Evolutionary conservation across 2,113 vertebrate species (phyloP).

Genomic region (Spea bombifrons): DNA sequence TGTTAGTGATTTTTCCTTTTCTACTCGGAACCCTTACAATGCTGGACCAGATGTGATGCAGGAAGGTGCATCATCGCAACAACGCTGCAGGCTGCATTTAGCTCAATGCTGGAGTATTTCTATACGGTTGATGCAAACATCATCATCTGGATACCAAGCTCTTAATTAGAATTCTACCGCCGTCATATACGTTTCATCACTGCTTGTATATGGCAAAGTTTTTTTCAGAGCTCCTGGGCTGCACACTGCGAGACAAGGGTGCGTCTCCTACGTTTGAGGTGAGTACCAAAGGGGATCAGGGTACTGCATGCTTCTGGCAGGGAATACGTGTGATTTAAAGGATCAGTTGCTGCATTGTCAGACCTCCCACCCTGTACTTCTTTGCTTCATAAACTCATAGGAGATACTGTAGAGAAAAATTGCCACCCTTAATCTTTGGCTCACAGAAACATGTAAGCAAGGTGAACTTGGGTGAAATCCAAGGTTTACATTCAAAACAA

Average conservation of each 20-base stretch:
- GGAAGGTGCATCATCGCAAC: conserved; percentile 9
- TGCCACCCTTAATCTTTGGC: not conserved
- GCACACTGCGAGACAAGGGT: conserved; percentile 71
- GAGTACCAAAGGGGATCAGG: conserved; percentile 50
- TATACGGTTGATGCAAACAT: not conserved
- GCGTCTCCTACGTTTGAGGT: conserved; percentile 70
- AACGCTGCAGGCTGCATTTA: conserved; percentile 3
- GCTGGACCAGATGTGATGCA: conserved; percentile 4
- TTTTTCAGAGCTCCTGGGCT: conserved; percentile 76
- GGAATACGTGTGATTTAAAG: not conserved
- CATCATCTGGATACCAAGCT: conserved; percentile 5
- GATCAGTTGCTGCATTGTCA: conserved; percentile 31
- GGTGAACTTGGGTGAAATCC: not conserved
- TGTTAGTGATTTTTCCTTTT: conserved; percentile 47
- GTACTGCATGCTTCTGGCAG: not conserved
- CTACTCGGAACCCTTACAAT: conserved; percentile 14
- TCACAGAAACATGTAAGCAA: conserved; percentile 4
- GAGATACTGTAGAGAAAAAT: conserved; percentile 34
- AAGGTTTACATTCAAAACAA: too few relatives aligned
- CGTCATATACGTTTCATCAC: conserved; percentile 33
- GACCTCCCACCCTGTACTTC: conserved; percentile 36
- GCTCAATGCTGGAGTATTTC: not conserved
- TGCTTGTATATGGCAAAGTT: conserved; percentile 78
- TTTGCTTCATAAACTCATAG: conserved; percentile 20
- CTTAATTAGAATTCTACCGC: conserved; percentile 21